A percentile compares a stretch with the other conserved stretches of the same genome.
Conservation (phyloP, 1,140 invertebrate species). For the Calephelis nemesis region DNA sequence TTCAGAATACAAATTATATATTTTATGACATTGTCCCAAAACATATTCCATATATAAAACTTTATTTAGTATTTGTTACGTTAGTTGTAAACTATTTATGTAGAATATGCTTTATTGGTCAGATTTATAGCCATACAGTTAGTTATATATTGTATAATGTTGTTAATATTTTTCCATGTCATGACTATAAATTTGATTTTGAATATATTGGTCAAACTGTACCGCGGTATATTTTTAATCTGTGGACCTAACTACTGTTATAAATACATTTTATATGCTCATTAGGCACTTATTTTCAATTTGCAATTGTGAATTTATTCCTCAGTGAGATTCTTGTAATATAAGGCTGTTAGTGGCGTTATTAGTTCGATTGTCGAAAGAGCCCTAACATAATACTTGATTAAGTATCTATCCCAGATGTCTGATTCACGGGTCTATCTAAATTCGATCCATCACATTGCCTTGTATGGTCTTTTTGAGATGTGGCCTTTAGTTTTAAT, state of each 20-base stretch:
- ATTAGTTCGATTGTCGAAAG: neutral
- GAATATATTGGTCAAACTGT: neutral
- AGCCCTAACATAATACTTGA: neutral
- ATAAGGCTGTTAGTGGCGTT: neutral
- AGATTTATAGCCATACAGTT: conserved; percentile 8
- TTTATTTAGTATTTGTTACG: conserved; percentile 15
- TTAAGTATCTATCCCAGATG: neutral
- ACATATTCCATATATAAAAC: conserved; percentile 3
- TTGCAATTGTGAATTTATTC: conserved; percentile 4
- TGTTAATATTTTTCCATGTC: conserved; percentile 4
- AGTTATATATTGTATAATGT: conserved; percentile 14
- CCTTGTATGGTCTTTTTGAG: no score
- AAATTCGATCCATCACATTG: no score
- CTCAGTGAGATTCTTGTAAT: conserved; percentile 3
- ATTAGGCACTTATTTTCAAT: conserved; percentile 5
- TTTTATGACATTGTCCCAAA: neutral
- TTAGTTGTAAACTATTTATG: conserved; percentile 9
- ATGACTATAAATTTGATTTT: conserved; percentile 13
- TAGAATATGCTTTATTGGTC: conserved; percentile 6
- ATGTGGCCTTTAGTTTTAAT: neutral
- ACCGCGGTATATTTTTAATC: conserved; percentile 3
- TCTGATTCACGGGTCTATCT: neutral
- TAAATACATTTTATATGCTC: conserved; percentile 14
- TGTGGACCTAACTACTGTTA: conserved; percentile 10
- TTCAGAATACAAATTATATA: neutral